These are phyloP conservation scores for Poliocrania exsul DNA, from an alignment of 2,797 vertebrate genomes.

Conservation along the genomic window DNA sequence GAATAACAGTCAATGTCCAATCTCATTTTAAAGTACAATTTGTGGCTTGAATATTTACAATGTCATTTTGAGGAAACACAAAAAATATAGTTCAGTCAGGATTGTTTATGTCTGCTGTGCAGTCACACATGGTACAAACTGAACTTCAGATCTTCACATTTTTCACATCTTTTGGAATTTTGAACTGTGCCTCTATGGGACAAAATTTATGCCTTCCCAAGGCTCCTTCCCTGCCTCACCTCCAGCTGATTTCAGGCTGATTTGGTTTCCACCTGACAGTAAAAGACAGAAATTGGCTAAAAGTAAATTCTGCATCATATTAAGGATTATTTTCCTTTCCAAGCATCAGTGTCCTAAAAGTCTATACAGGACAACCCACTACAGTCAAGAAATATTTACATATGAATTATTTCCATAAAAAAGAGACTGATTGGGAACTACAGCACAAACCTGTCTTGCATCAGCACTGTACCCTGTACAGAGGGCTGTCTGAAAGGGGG, in stretches of 20 bases:
- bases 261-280: not conserved
- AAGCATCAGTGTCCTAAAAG: not conserved
- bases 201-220: not conserved
- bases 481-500: not conserved
- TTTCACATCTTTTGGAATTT: constrained; percentile 14
- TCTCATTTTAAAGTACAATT: constrained; percentile 22
- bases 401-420: not conserved
- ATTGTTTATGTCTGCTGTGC: constrained; percentile 27
- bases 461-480: not conserved
- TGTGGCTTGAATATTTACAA: constrained; percentile 42
- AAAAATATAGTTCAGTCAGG: not conserved
- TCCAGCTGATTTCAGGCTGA: not conserved
- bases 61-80: constrained; percentile 26
- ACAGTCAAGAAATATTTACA: not conserved
- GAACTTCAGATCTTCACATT: not conserved
- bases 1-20: not conserved
- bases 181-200: not conserved
- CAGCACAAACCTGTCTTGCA: not conserved
- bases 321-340: constrained; percentile 2
- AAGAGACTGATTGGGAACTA: not conserved
- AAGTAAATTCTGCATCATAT: not conserved
- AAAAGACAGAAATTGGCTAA: not conserved
- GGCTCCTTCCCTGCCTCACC: not conserved
- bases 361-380: not conserved
- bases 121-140: constrained; percentile 31